phyloP scores from a whole-genome alignment of 2,888 invertebrate genomes.

The Willowsia nigromaculata region DNA sequence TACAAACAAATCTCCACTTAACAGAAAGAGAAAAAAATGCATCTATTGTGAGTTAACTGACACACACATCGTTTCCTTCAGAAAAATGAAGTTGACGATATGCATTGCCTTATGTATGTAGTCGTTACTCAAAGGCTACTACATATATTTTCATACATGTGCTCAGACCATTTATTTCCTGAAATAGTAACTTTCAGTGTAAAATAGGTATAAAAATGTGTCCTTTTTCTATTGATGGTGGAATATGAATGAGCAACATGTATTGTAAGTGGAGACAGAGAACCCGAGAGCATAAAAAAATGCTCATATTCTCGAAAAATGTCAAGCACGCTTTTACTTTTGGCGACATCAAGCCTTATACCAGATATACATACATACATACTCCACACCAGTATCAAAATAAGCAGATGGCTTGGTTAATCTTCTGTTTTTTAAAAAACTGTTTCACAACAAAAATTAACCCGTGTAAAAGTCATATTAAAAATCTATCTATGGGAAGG shows the following conservation, averaged over 20 bases:
- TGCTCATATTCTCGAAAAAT: not conserved
- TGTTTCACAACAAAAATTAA: not conserved
- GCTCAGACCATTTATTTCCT: not conserved
- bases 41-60: not conserved
- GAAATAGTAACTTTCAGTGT: not conserved
- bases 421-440: constrained; percentile 1
- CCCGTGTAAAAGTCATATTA: not conserved
- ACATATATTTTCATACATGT: not conserved
- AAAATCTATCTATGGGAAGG: not conserved
- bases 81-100: not conserved
- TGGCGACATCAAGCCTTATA: not conserved
- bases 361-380: not conserved
- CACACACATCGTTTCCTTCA: not conserved
- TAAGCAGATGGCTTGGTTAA: not conserved
- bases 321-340: not conserved
- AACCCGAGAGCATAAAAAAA: no score
- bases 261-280: not conserved
- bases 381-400: not conserved
- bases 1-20: not conserved
- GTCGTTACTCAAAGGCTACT: not conserved
- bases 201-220: not conserved
- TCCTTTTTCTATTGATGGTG: not conserved
- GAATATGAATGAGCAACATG: not conserved
- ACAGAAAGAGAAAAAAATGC: not conserved
- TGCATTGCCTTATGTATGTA: not conserved